These are phyloP conservation scores for Philopedon plagiatum DNA, from an alignment of 2,888 invertebrate genomes.

Conservation along the genomic window DNA sequence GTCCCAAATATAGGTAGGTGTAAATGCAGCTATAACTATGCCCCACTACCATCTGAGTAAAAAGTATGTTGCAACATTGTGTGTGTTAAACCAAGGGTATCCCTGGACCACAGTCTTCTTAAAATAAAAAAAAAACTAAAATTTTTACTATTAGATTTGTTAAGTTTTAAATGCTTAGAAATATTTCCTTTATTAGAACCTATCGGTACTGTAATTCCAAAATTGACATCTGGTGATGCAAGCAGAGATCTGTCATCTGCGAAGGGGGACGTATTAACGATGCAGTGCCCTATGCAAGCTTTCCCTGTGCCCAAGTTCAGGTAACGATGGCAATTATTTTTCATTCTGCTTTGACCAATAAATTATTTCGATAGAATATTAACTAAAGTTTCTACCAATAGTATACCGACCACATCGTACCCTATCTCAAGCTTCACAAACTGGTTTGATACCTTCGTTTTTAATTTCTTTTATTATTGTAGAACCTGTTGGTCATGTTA, in stretches of 20 bases:
- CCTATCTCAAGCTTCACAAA: background rate
- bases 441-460: background rate
- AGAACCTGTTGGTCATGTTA: constrained; percentile 73
- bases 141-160: no score
- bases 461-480: constrained; percentile 50
- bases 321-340: constrained; percentile 23
- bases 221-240: constrained; percentile 68
- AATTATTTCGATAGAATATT: no score
- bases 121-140: no score
- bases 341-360: no score
- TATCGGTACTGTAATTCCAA: constrained; percentile 82
- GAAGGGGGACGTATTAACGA: constrained; percentile 68
- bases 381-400: no score
- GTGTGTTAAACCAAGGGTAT: constrained; percentile 32
- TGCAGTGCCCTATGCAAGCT: constrained; percentile 71
- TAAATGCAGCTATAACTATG: background rate
- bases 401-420: background rate
- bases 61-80: no score
- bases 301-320: constrained; percentile 50
- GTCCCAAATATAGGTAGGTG: constrained; percentile 69
- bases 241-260: constrained; percentile 58
- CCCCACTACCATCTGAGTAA: background rate
- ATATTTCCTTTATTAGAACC: constrained; percentile 73
- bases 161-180: no score
- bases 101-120: no score